Conservation (phyloP, 2,888 invertebrate genomes). For the Coremacera marginata region DNA sequence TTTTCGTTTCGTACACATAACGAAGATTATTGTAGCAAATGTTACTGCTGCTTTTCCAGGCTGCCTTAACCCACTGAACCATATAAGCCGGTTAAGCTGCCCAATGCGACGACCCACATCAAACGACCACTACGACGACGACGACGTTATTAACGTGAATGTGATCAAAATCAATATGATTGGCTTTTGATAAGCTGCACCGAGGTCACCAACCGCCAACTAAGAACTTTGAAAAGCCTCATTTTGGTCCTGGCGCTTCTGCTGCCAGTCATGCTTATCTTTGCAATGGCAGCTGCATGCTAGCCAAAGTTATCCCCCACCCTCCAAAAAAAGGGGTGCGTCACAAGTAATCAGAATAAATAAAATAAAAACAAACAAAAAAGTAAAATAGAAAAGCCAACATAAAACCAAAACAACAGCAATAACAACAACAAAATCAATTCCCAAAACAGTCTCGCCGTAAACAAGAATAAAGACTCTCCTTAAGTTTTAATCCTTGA, state of each 20-base stretch:
- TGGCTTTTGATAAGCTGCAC: constrained; percentile 45
- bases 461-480: not conserved
- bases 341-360: constrained; percentile 29
- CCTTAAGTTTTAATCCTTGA: not conserved
- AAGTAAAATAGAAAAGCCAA: constrained; percentile 12
- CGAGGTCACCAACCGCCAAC: not conserved
- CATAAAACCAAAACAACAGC: constrained; percentile 7
- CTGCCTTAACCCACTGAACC: constrained; percentile 19
- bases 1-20: too few relatives aligned
- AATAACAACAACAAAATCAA: constrained; percentile 14
- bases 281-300: not conserved
- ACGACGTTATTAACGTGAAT: constrained; percentile 11
- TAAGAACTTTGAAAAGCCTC: not conserved
- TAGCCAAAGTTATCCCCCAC: too few relatives aligned
- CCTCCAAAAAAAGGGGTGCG: not conserved
- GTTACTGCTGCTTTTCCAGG: too few relatives aligned
- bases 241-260: not conserved
- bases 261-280: constrained; percentile 2
- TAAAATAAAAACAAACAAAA: constrained; percentile 32
- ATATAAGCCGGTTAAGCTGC: constrained; percentile 16
- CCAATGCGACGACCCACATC: constrained; percentile 54
- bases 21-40: too few relatives aligned
- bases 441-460: constrained; percentile 10
- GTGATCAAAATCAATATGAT: constrained; percentile 49
- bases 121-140: constrained; percentile 61